Conservation (phyloP, 2,888 invertebrate species). For the Polydrusus pterygomalis region DNA sequence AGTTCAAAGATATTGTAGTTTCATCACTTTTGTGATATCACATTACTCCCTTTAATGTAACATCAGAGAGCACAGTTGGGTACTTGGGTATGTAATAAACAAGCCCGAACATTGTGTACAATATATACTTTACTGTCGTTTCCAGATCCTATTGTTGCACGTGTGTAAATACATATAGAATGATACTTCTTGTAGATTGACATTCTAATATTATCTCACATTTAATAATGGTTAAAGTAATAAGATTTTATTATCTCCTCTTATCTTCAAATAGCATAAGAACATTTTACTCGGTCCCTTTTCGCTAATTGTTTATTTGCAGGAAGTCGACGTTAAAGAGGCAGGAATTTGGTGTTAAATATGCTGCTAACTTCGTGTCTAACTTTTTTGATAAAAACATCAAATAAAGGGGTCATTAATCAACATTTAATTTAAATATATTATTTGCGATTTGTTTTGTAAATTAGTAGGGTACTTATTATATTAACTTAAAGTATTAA, state of each 20-base stretch:
- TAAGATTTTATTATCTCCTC: neutral
- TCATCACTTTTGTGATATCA: no score
- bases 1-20: no score
- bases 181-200: neutral
- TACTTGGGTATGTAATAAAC: no score
- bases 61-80: no score
- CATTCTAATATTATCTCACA: neutral
- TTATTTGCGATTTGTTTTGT: no score
- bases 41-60: no score
- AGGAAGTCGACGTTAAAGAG: neutral
- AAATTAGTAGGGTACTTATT: no score
- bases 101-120: no score
- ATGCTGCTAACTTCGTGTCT: neutral
- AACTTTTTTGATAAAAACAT: slow-evolving; percentile 8
- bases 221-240: neutral
- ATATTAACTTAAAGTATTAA: no score
- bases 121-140: no score
- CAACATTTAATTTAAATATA: neutral
- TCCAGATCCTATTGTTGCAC: no score
- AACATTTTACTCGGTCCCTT: neutral
- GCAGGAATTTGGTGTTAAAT: slow-evolving; percentile 2
- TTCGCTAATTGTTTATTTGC: neutral
- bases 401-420: neutral
- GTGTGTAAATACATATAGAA: no score
- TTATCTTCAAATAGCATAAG: neutral